Conservation (phyloP, 2,888 invertebrate species). For the Drosophila buzzatii region DNA sequence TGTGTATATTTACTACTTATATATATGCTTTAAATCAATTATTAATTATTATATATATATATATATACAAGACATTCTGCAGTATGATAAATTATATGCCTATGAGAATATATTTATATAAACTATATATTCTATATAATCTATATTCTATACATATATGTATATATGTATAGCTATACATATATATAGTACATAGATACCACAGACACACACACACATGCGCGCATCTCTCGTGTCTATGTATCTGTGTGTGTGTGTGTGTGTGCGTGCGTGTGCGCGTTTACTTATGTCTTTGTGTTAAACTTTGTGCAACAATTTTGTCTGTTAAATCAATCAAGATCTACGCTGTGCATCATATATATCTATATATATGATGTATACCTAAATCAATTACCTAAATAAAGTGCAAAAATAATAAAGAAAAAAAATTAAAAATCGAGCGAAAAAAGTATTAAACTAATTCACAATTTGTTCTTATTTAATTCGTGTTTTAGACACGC, state of each 20-base stretch:
- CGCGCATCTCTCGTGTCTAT: not conserved
- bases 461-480: slow-evolving; percentile 12
- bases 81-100: slow-evolving; percentile 64
- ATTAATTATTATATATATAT: slow-evolving; percentile 58
- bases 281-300: slow-evolving; percentile 52
- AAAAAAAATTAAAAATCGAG: slow-evolving; percentile 17
- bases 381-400: slow-evolving; percentile 77
- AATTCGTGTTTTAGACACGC: not conserved
- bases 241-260: not conserved
- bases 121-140: slow-evolving; percentile 19
- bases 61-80: slow-evolving; percentile 68
- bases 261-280: slow-evolving; percentile 17
- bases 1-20: slow-evolving; percentile 48
- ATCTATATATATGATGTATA: slow-evolving; percentile 53
- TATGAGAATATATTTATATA: slow-evolving; percentile 52
- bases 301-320: slow-evolving; percentile 67
- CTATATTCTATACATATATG: slow-evolving; percentile 18
- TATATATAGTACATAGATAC: slow-evolving; percentile 23
- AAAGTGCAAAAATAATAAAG: slow-evolving; percentile 67
- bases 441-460: slow-evolving; percentile 50
- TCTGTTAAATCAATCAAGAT: slow-evolving; percentile 75
- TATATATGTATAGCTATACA: not conserved
- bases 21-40: slow-evolving; percentile 67
- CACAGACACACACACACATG: slow-evolving; percentile 12
- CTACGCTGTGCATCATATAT: slow-evolving; percentile 5